A percentile compares a stretch with the other conserved stretches of the same genome.
Conservation (phyloP, 2,797 vertebrate species). For the Cyprinella venusta region DNA sequence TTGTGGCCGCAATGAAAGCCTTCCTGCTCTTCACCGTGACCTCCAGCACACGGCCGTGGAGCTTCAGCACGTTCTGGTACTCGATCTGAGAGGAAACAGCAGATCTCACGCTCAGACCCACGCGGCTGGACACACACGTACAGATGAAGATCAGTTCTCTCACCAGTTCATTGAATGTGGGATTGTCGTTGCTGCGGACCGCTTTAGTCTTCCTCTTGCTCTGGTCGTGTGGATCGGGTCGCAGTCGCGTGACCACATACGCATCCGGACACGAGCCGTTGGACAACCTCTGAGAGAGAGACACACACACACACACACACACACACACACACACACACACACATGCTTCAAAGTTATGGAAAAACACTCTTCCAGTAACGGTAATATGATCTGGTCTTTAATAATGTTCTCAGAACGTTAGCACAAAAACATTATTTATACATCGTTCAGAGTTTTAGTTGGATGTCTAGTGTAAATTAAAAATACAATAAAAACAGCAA, state of each 20-base stretch:
- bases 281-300: conserved; percentile 72
- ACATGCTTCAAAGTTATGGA: too few species aligned
- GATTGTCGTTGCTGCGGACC: conserved; percentile 83
- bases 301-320: not conserved
- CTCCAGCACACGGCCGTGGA: conserved; percentile 78
- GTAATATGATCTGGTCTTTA: not conserved
- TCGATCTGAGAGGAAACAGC: conserved; percentile 73
- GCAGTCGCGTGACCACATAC: conserved; percentile 82
- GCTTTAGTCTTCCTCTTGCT: conserved; percentile 85
- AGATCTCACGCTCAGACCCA: not conserved
- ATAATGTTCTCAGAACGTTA: not conserved
- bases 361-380: not conserved
- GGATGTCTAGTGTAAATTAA: too few species aligned
- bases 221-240: conserved; percentile 77
- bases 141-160: conserved; percentile 36
- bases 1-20: conserved; percentile 78
- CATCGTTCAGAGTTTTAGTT: too few species aligned
- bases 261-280: conserved; percentile 85
- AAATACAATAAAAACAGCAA: too few species aligned
- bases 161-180: conserved; percentile 90
- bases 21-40: conserved; percentile 85
- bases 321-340: not conserved
- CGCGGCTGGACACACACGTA: too few species aligned
- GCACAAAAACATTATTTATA: not conserved
- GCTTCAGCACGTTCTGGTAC: conserved; percentile 71